Evolutionary conservation across 2,888 invertebrate genomes (phyloP).

Genomic region (Cataglyphis altisquamis): DNA sequence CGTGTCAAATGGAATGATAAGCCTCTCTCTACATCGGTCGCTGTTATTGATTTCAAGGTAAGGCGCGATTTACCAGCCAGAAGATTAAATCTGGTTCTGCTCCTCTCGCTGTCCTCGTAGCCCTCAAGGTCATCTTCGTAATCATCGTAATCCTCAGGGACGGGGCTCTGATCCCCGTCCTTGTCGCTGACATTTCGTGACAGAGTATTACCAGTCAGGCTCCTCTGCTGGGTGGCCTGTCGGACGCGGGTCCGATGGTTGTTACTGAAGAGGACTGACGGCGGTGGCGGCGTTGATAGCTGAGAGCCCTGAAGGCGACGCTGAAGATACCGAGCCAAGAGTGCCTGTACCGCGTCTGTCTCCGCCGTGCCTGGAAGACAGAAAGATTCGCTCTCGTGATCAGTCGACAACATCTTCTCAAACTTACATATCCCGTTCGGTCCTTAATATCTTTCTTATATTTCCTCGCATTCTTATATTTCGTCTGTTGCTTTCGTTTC

Average conservation of each 20-base stretch:
- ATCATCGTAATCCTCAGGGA: constrained; percentile 79
- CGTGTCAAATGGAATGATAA: constrained; percentile 8
- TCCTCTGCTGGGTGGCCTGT: constrained; percentile 70
- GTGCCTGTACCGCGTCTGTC: constrained; percentile 80
- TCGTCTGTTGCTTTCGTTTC: constrained; percentile 26
- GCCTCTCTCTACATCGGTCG: constrained; percentile 13
- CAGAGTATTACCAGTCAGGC: constrained; percentile 54
- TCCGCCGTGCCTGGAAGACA: constrained; percentile 80
- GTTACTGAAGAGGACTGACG: constrained; percentile 79
- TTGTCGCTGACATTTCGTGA: constrained; percentile 68
- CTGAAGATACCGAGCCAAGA: constrained; percentile 81
- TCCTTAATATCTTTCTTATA: constrained; percentile 16
- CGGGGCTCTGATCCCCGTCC: constrained; percentile 68
- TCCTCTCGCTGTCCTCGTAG: constrained; percentile 80
- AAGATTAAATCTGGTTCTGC: constrained; percentile 81
- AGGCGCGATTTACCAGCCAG: constrained; percentile 73
- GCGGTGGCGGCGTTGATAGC: constrained; percentile 80
- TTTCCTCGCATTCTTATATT: constrained; percentile 11
- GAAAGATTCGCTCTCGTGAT: constrained; percentile 77
- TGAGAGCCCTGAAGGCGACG: constrained; percentile 80
- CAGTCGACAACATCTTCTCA: constrained; percentile 71
- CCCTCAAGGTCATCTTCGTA: constrained; percentile 82
- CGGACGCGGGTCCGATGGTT: constrained; percentile 75
- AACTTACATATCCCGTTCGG: constrained; percentile 60
- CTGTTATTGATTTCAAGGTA: constrained; percentile 52